Conservation (phyloP, 2,113 vertebrate genomes). For the Pyrgilauda ruficollis region DNA sequence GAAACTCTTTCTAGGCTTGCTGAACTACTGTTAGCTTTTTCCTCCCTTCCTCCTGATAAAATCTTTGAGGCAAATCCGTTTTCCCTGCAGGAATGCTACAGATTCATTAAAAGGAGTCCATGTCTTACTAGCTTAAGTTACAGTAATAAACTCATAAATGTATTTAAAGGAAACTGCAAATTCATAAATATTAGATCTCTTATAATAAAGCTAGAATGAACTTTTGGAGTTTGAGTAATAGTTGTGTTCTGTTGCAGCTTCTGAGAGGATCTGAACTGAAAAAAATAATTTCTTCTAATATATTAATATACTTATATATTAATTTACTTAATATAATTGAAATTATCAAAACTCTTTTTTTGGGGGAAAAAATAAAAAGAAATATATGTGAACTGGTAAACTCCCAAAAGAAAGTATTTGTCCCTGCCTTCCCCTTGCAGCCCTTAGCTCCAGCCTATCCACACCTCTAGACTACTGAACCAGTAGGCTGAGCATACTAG, state of each 20-base stretch:
- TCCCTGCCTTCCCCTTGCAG: neutral
- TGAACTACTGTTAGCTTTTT: neutral
- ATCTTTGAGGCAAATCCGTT: neutral
- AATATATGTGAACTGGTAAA: neutral
- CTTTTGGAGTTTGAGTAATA: neutral
- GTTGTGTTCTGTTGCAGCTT: neutral
- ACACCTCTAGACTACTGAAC: neutral
- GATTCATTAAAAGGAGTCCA: neutral
- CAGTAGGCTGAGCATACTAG: neutral
- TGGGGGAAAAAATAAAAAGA: neutral
- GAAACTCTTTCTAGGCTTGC: neutral
- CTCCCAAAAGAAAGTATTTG: neutral
- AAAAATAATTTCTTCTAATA: neutral
- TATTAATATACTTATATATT: neutral
- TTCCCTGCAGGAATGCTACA: neutral
- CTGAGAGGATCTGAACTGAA: neutral
- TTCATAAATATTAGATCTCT: neutral
- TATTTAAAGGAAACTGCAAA: neutral
- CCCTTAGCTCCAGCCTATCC: neutral
- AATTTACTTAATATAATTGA: neutral
- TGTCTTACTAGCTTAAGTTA: neutral
- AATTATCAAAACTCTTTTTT: neutral
- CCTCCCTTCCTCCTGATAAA: neutral
- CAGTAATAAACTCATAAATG: neutral
- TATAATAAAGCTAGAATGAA: neutral